phyloP scores from a whole-genome alignment of 2,888 invertebrate genomes.

The Nineta flava region DNA sequence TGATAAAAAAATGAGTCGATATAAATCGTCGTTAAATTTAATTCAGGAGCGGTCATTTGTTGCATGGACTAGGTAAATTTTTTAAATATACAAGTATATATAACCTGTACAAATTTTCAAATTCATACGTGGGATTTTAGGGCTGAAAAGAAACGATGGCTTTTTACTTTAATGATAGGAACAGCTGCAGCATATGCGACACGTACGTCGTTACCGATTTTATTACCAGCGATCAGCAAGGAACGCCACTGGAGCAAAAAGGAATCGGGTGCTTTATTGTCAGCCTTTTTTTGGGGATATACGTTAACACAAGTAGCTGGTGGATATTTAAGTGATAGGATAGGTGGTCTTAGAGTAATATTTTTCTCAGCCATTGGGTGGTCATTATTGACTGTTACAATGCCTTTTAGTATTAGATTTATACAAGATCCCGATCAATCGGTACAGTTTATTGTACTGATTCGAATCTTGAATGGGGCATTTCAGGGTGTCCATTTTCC shows the following conservation, averaged over 20 bases:
- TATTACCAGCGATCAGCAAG: slow-evolving; percentile 41
- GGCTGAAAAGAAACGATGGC: slow-evolving; percentile 39
- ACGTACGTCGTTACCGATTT: slow-evolving; percentile 47
- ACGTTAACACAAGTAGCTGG: slow-evolving; percentile 44
- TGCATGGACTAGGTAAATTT: slow-evolving; percentile 5
- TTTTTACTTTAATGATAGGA: slow-evolving; percentile 40
- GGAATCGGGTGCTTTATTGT: slow-evolving; percentile 49
- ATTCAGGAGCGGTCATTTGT: not conserved
- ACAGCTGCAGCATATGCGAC: slow-evolving; percentile 49
- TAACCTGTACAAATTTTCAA: not conserved
- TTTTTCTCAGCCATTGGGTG: slow-evolving; percentile 42
- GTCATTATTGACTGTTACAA: slow-evolving; percentile 35
- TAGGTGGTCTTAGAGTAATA: slow-evolving; percentile 49
- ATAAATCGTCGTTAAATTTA: slow-evolving; percentile 1
- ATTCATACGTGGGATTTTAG: slow-evolving; percentile 18
- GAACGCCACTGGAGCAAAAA: slow-evolving; percentile 52
- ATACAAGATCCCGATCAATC: slow-evolving; percentile 30
- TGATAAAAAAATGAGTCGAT: slow-evolving; percentile 1
- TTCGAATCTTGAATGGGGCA: slow-evolving; percentile 45
- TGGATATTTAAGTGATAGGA: slow-evolving; percentile 38
- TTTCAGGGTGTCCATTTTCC: slow-evolving; percentile 53
- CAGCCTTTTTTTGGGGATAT: slow-evolving; percentile 62
- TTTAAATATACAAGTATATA: not conserved
- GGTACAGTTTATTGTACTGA: slow-evolving; percentile 37
- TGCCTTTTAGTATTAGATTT: slow-evolving; percentile 35